These are phyloP conservation scores for Caenorhabditis doughertyi DNA, from an alignment of 2,888 invertebrate genomes.

Conservation along the genomic window DNA sequence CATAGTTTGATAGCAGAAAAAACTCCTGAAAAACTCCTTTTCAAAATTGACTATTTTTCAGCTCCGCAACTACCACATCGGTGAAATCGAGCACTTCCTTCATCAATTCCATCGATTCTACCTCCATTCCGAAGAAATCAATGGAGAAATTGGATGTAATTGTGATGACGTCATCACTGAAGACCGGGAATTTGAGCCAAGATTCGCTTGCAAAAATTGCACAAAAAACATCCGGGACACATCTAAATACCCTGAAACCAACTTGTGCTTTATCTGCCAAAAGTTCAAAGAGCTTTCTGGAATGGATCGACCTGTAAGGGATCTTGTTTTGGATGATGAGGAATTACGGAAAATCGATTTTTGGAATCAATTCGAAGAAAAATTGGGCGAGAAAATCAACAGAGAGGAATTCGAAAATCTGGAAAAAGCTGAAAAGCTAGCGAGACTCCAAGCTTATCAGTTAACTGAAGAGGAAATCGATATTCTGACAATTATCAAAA, in stretches of 20 bases:
- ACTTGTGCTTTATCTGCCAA: background rate
- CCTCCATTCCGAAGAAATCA: no score
- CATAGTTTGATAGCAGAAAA: no score
- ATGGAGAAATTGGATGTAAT: no score
- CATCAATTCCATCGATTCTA: no score
- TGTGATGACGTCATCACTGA: no score
- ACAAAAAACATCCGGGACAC: background rate
- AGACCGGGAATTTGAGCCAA: background rate
- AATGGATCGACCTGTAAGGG: background rate
- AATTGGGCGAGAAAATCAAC: background rate
- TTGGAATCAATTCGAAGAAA: background rate
- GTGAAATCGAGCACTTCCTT: no score
- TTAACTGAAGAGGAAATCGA: background rate
- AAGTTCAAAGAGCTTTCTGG: background rate
- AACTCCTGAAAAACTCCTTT: no score
- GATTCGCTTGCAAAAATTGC: background rate
- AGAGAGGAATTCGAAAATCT: background rate
- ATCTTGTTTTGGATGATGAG: background rate
- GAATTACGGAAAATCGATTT: background rate
- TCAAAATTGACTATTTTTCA: no score
- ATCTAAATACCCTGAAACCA: background rate
- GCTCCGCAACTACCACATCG: no score
- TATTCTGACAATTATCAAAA: no score
- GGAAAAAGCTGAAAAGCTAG: background rate
- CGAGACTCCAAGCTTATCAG: background rate